Conservation (phyloP, 2,797 vertebrate genomes). For the Heterohyrax brucei region DNA sequence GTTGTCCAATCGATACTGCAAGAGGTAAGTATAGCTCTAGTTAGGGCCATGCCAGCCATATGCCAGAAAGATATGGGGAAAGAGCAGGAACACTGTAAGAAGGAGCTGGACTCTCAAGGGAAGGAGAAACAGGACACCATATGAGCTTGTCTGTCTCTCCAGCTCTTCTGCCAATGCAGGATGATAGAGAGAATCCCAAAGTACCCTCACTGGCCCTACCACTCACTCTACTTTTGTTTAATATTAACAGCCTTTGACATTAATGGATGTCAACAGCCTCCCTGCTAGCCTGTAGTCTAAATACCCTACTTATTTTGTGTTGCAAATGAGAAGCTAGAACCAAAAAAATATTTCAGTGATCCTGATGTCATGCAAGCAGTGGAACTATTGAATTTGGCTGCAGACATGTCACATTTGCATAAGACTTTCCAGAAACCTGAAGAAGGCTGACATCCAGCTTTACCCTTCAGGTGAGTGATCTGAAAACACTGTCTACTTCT, state of each 20-base stretch:
- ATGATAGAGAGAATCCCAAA: background rate
- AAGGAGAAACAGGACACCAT: background rate
- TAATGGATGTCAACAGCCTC: background rate
- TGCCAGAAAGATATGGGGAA: background rate
- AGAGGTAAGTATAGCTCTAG: background rate
- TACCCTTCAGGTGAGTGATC: background rate
- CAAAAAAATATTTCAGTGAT: background rate
- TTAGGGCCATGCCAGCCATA: background rate
- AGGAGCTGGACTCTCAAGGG: background rate
- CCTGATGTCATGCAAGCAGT: background rate
- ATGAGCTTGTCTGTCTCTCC: background rate
- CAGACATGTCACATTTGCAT: background rate
- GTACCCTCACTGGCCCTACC: background rate
- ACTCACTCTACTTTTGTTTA: background rate
- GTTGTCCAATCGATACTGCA: background rate
- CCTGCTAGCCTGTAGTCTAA: background rate
- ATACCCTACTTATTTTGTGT: background rate
- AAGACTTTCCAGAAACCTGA: background rate
- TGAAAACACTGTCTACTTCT: background rate
- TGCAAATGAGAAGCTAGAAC: background rate
- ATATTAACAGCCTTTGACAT: background rate
- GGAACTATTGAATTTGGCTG: too few species aligned
- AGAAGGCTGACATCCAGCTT: background rate
- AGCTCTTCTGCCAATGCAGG: background rate
- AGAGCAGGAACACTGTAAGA: background rate